Evolutionary conservation across 2,888 invertebrate genomes (phyloP).

Genomic region (Esperia sulphurella): DNA sequence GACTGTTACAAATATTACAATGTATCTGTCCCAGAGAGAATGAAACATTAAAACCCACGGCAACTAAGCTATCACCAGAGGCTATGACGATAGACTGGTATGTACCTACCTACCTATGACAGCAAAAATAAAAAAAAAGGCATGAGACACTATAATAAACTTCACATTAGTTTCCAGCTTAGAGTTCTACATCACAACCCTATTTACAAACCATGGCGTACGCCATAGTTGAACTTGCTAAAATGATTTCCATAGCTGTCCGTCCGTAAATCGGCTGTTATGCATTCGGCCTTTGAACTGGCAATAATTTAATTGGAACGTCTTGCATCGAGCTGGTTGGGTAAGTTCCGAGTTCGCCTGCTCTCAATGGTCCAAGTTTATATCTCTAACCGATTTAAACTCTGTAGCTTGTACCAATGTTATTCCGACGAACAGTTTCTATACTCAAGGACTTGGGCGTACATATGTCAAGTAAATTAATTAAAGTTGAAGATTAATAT

Average conservation of each 20-base stretch:
- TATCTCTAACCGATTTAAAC: constrained; percentile 44
- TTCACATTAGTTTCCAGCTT: too few species aligned
- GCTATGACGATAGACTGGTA: too few species aligned
- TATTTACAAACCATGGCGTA: neutral
- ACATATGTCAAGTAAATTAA: neutral
- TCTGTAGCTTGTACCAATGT: constrained; percentile 8
- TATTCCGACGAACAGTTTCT: constrained; percentile 4
- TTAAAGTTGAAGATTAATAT: neutral
- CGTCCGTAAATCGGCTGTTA: constrained; percentile 21
- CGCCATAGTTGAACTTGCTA: constrained; percentile 5
- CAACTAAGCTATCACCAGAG: too few species aligned
- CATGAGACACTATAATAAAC: too few species aligned
- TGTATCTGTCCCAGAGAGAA: too few species aligned
- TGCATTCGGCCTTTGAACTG: constrained; percentile 68
- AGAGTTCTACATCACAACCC: too few species aligned
- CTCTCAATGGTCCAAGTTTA: constrained; percentile 54
- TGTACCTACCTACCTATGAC: too few species aligned
- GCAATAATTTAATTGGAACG: constrained; percentile 69
- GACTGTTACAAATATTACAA: too few species aligned
- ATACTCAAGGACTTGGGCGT: neutral
- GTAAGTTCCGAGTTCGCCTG: constrained; percentile 22
- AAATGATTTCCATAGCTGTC: constrained; percentile 18
- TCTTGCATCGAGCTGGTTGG: constrained; percentile 23
- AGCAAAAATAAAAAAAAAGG: too few species aligned
- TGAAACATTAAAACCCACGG: too few species aligned